Percentiles rank a stretch among this genome's conserved stretches.
phyloP scores from a whole-genome alignment of 2,797 vertebrate species.

The Enteromius afrohamiltoni region DNA sequence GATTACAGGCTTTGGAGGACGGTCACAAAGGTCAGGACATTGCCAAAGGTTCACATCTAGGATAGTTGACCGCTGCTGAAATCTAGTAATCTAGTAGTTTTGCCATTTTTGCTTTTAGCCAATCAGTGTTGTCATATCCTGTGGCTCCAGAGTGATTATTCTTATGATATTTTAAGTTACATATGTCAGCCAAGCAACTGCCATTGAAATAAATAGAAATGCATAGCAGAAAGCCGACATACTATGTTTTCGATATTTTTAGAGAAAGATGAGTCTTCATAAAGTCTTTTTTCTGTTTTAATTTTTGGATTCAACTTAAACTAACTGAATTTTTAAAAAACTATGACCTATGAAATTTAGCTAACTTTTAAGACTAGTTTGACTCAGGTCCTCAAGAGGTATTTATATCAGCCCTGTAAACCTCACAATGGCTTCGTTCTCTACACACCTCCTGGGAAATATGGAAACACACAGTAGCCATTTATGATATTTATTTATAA shows the following conservation, averaged over 20 bases:
- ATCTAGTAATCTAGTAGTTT: slow-evolving; percentile 9
- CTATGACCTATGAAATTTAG: too few relatives aligned
- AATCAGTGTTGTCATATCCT: not conserved
- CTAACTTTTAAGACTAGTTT: too few relatives aligned
- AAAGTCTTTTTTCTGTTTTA: too few relatives aligned
- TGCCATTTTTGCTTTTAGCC: not conserved
- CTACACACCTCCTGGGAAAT: slow-evolving; percentile 43
- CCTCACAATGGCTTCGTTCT: slow-evolving; percentile 63
- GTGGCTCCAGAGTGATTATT: not conserved
- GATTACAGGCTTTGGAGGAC: slow-evolving; percentile 10
- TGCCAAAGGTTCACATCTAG: slow-evolving; percentile 11
- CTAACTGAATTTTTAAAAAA: too few relatives aligned
- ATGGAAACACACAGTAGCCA: slow-evolving; percentile 53
- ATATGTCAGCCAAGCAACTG: not conserved
- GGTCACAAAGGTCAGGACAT: slow-evolving; percentile 1
- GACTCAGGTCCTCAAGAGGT: slow-evolving; percentile 65
- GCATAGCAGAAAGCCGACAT: too few relatives aligned
- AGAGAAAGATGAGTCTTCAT: not conserved
- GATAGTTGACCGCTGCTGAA: not conserved
- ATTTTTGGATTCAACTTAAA: too few relatives aligned
- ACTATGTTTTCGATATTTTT: not conserved
- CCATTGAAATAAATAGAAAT: not conserved
- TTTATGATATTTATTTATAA: slow-evolving; percentile 52
- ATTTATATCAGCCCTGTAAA: slow-evolving; percentile 72
- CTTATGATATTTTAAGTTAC: not conserved